Evolutionary conservation across 2,888 invertebrate genomes (phyloP).

Genomic region (Drosophila parthenogenetica): DNA sequence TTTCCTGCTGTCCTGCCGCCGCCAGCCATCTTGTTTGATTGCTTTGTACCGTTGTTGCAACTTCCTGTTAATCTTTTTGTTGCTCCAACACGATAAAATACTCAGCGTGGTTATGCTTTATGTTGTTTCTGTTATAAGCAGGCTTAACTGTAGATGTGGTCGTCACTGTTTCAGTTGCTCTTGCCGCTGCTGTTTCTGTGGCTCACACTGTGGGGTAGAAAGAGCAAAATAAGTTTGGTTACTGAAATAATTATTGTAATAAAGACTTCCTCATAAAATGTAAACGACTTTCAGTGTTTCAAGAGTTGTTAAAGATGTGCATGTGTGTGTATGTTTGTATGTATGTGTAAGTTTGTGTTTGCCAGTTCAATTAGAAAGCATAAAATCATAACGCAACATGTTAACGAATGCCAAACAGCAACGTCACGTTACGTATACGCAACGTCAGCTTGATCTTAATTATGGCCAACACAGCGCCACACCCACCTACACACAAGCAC

Average conservation of each 20-base stretch:
- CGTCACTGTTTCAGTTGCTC: too few species aligned
- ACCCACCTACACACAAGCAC: neutral
- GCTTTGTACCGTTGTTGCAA: slow-evolving; percentile 40
- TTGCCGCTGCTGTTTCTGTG: too few species aligned
- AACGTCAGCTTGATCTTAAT: slow-evolving; percentile 56
- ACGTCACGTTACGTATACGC: slow-evolving; percentile 68
- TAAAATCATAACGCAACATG: slow-evolving; percentile 38
- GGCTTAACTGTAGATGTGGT: slow-evolving; percentile 7
- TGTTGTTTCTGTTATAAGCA: slow-evolving; percentile 28
- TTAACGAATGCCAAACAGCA: slow-evolving; percentile 11
- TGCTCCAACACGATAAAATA: slow-evolving; percentile 37
- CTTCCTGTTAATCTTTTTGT: slow-evolving; percentile 40
- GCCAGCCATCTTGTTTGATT: slow-evolving; percentile 85
- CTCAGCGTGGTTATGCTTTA: slow-evolving; percentile 28
- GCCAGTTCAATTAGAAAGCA: slow-evolving; percentile 54
- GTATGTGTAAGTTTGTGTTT: neutral
- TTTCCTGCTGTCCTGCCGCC: slow-evolving; percentile 92
- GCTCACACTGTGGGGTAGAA: slow-evolving; percentile 16
- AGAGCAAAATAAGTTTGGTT: neutral
- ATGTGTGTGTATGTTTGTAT: neutral
- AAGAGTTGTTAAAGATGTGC: slow-evolving; percentile 1
- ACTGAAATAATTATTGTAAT: slow-evolving; percentile 4
- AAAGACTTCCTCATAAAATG: neutral
- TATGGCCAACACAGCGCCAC: slow-evolving; percentile 41
- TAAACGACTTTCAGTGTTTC: slow-evolving; percentile 11